Evolutionary conservation across 2,888 invertebrate species (phyloP).

Genomic region (Gymnocheta viridis): DNA sequence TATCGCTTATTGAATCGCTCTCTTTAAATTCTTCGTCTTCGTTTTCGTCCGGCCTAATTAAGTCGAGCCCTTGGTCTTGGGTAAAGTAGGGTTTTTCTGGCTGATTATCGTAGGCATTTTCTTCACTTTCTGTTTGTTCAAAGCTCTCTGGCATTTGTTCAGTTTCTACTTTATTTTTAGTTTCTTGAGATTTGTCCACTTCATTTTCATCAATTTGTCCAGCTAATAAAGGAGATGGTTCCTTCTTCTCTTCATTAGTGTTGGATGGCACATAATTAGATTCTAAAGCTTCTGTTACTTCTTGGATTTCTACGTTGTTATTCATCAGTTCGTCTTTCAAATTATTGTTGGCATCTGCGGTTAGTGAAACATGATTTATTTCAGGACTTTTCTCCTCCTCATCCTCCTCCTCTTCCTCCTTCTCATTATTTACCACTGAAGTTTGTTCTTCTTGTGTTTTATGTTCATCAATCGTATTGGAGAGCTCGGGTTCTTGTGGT

Average conservation of each 20-base stretch:
- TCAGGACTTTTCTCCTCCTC: slow-evolving; percentile 33
- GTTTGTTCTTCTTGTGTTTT: neutral
- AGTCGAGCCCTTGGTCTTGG: neutral
- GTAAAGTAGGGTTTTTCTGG: slow-evolving; percentile 10
- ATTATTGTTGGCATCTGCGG: neutral
- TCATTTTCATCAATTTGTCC: neutral
- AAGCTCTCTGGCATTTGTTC: slow-evolving; percentile 20
- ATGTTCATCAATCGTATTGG: neutral
- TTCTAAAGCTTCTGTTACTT: slow-evolving; percentile 52
- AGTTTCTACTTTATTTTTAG: neutral
- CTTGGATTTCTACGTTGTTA: slow-evolving; percentile 45
- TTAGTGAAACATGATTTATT: neutral
- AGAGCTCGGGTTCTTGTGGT: neutral
- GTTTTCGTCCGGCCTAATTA: neutral
- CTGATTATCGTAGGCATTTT: neutral
- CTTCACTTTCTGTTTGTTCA: slow-evolving; percentile 72
- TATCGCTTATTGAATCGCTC: slow-evolving; percentile 79
- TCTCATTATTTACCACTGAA: slow-evolving; percentile 8
- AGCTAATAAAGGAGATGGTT: neutral
- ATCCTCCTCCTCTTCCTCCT: neutral
- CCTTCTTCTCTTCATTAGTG: slow-evolving; percentile 19
- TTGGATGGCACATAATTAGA: slow-evolving; percentile 47
- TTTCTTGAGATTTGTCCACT: neutral
- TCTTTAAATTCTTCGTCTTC: slow-evolving; percentile 73
- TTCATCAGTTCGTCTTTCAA: slow-evolving; percentile 47